phyloP scores from a whole-genome alignment of 2,113 vertebrate species.

The Bubo scandiacus region DNA sequence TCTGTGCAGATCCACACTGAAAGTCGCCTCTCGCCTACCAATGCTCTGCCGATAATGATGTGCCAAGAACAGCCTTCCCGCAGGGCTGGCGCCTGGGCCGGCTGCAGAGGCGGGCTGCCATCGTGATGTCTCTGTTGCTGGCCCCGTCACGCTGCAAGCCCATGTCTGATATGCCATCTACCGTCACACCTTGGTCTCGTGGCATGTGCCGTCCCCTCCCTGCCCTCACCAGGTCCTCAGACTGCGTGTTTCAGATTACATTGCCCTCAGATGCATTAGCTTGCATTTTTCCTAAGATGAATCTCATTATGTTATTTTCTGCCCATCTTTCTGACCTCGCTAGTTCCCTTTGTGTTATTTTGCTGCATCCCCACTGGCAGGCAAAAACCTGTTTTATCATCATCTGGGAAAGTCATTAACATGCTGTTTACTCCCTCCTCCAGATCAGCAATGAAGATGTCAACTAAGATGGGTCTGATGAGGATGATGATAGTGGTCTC shows the following conservation, averaged over 20 bases:
- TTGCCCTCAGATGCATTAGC: not conserved
- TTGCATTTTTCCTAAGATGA: not conserved
- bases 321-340: not conserved
- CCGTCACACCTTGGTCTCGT: rapidly evolving
- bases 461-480: not conserved
- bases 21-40: not conserved
- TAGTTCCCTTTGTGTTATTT: not conserved
- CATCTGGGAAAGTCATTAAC: not conserved
- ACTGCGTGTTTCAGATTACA: not conserved
- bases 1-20: not conserved
- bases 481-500: not conserved
- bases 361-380: not conserved
- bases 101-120: not conserved
- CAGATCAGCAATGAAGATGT: not conserved
- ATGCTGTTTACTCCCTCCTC: constrained; percentile 9
- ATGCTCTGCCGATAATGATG: not conserved
- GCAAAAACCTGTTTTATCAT: not conserved
- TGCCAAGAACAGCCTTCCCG: not conserved
- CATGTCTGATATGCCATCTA: not conserved
- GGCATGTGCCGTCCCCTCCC: rapidly evolving
- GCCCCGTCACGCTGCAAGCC: not conserved
- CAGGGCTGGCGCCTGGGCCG: not conserved
- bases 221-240: not conserved
- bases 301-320: constrained; percentile 5
- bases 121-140: not conserved